Conservation (phyloP, 2,797 vertebrate genomes). For the Antrozous pallidus region DNA sequence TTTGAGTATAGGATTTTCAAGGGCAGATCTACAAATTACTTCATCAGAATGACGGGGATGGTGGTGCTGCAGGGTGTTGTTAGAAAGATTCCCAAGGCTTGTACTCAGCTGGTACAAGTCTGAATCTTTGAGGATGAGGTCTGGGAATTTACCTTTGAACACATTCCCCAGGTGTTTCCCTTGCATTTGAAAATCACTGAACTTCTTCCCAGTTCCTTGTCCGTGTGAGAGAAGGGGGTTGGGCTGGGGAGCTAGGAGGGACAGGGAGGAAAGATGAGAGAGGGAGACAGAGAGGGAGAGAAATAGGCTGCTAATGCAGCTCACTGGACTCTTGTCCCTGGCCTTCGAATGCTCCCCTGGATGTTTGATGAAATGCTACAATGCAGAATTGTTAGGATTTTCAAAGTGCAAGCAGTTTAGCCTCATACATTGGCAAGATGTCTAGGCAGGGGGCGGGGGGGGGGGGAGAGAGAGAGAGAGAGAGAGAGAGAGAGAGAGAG, state of each 20-base stretch:
- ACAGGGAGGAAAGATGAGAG: background rate
- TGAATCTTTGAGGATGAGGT: background rate
- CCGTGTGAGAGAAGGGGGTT: background rate
- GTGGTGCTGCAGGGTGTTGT: background rate
- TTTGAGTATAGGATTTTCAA: background rate
- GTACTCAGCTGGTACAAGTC: background rate
- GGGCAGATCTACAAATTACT: background rate
- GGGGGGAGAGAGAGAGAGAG: background rate
- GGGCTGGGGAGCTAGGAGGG: background rate
- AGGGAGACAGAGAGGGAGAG: background rate
- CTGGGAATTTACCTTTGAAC: constrained; percentile 23
- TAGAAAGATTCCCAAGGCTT: background rate
- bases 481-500: background rate
- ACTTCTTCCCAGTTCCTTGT: background rate
- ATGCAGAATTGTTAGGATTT: background rate
- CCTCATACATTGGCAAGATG: background rate
- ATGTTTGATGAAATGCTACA: background rate
- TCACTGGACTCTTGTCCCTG: accelerated
- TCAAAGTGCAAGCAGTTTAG: background rate
- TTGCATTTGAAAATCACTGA: background rate
- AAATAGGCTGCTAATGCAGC: background rate
- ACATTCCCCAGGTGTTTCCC: background rate
- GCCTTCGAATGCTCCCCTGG: background rate
- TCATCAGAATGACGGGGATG: background rate
- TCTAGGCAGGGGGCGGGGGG: background rate